Conservation (phyloP, 2,113 vertebrate species). For the Malaclemys terrapin region DNA sequence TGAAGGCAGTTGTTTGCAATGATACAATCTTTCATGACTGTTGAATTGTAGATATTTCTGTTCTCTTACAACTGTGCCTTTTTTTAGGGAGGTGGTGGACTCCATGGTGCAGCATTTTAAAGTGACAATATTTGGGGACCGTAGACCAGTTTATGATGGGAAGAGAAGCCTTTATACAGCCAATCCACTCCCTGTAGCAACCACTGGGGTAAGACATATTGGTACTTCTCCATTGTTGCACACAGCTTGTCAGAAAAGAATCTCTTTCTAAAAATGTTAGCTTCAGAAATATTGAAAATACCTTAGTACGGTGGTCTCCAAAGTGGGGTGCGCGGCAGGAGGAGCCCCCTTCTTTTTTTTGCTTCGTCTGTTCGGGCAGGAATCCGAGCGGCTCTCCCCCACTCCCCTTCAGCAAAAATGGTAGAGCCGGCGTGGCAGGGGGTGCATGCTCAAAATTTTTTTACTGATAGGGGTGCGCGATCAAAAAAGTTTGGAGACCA, state of each 20-base stretch:
- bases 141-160: conserved; percentile 96
- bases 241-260: neutral
- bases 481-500: too few species aligned
- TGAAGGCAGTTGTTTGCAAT: neutral
- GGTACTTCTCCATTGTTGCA: neutral
- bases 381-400: too few species aligned
- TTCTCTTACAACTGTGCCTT: neutral
- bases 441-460: too few species aligned
- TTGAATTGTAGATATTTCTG: neutral
- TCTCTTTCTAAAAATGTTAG: neutral
- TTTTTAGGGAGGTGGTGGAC: conserved; percentile 96
- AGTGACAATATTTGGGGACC: conserved; percentile 98
- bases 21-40: conserved; percentile 15
- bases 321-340: too few species aligned
- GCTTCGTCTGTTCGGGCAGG: too few species aligned
- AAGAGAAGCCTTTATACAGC: conserved; percentile 97
- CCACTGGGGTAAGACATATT: conserved; percentile 88
- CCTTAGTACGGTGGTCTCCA: too few species aligned
- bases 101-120: conserved; percentile 99
- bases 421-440: too few species aligned
- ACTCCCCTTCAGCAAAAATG: too few species aligned
- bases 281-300: neutral
- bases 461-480: too few species aligned
- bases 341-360: too few species aligned
- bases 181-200: conserved; percentile 94